Evolutionary conservation across 2,888 invertebrate species (phyloP).

Genomic region (Autographa pulchrina): DNA sequence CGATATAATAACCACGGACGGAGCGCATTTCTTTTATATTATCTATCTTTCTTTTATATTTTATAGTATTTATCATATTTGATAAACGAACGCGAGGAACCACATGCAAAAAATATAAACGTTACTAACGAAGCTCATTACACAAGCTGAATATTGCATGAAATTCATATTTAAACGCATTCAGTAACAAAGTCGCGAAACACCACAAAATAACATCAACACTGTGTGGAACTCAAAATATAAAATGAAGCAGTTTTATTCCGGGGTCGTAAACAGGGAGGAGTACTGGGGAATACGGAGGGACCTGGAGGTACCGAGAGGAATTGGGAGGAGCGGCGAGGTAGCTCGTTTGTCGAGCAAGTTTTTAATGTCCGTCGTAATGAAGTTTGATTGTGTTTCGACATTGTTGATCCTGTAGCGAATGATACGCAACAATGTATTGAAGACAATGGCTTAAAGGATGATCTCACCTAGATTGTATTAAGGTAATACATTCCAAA

Average conservation of each 20-base stretch:
- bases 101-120: neutral
- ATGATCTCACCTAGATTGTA: neutral
- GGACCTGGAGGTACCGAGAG: neutral
- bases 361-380: constrained; percentile 54
- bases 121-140: constrained; percentile 2
- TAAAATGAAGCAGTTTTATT: constrained; percentile 54
- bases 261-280: constrained; percentile 29
- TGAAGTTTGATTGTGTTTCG: constrained; percentile 54
- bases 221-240: constrained; percentile 52
- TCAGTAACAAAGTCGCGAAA: constrained; percentile 34
- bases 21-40: neutral
- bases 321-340: constrained; percentile 10
- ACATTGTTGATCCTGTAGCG: constrained; percentile 42
- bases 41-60: too few relatives aligned
- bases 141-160: neutral
- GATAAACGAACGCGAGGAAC: neutral
- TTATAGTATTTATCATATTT: neutral
- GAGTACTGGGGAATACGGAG: neutral
- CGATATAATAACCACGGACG: neutral
- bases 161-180: constrained; percentile 5
- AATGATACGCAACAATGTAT: constrained; percentile 27
- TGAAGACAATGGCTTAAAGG: neutral
- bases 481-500: neutral
- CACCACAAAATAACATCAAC: constrained; percentile 34
- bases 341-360: constrained; percentile 36